Conservation (phyloP, 2,797 vertebrate species). For the Moxostoma hubbsi region DNA sequence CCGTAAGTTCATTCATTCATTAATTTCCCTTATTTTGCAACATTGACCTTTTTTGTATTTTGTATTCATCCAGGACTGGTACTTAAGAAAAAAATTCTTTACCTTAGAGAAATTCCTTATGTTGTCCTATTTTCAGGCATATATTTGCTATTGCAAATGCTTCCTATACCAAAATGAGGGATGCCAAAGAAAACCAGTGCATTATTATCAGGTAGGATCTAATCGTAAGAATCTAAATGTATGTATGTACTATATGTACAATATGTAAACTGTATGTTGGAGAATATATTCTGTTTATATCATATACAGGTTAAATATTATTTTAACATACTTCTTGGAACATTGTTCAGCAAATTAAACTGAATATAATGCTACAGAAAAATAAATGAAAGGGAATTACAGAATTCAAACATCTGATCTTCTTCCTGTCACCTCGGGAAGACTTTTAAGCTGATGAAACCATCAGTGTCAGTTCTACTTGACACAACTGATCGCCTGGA, state of each 20-base stretch:
- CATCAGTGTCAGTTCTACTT: conserved; percentile 55
- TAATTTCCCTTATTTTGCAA: no score
- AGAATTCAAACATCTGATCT: conserved; percentile 1
- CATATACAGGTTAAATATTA: no score
- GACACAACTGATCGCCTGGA: conserved; percentile 62
- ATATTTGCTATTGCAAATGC: conserved; percentile 95
- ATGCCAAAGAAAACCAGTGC: conserved; percentile 99
- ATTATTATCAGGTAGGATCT: conserved; percentile 92
- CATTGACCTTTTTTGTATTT: no score
- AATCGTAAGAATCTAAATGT: background rate
- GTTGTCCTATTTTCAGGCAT: conserved; percentile 77
- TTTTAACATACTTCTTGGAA: no score
- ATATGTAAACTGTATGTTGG: no score
- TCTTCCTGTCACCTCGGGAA: background rate
- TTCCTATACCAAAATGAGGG: conserved; percentile 94
- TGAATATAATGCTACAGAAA: background rate
- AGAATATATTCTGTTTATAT: no score
- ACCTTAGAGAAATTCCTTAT: no score
- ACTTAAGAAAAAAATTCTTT: no score
- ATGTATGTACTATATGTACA: no score
- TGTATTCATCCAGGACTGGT: no score
- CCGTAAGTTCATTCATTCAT: conserved; percentile 81
- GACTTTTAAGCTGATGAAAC: conserved; percentile 33
- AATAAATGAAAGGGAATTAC: background rate
- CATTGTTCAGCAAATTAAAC: background rate